Base-by-base conservation (phyloP, 2,113 vertebrate species). In the Suncus etruscus region DNA sequence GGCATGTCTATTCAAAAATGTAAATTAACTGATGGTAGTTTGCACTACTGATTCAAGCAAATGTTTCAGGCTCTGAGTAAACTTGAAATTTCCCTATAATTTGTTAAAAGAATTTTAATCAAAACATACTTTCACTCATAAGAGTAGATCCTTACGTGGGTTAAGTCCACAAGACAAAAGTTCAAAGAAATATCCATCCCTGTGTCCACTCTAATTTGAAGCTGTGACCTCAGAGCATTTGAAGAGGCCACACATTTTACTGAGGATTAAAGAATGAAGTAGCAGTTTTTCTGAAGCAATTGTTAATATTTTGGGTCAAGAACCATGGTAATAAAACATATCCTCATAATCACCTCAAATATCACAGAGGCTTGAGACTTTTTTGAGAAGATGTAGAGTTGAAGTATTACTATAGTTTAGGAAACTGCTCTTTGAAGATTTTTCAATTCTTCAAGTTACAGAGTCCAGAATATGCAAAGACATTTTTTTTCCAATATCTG, bases 181-280 rank as follows among this genome's bases (percentile, higher is more conserved):
- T 92, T 86, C 85, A 86, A 91, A 86, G 86, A 77, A 95, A 73
- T 50, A 6, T 68, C 93, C 81, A 78, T 32, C 82, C 66, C 73
- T 66, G 15, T 70, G 39, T 79, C 76, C 84, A 88, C 39, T 90
- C 69, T 86, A 80, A 82, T 76, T 72, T 91, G 83, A 79, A 92
- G 82, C 61, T 63, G 86, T 12, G 48, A 27, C 87, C 51, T 51
- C 31, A 27, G 48, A 83, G 51, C 14, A 61, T 47, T 65, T 80
- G 29, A 29, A 83, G 48, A 73, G 54, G 31, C 27, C 73, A 39
- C 51, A 61, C n/a, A 29, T 86, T n/a, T 90, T 93, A 68, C 73
- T 20, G 22, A 50, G 16, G 87, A 84, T 89, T 83, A 68, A 89
- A 68, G 47, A 50, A 8, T 68, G 45, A 89, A 14, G 11, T 2